Base-by-base conservation (phyloP, 1,140 invertebrate species). In the Laupala kohalensis region DNA sequence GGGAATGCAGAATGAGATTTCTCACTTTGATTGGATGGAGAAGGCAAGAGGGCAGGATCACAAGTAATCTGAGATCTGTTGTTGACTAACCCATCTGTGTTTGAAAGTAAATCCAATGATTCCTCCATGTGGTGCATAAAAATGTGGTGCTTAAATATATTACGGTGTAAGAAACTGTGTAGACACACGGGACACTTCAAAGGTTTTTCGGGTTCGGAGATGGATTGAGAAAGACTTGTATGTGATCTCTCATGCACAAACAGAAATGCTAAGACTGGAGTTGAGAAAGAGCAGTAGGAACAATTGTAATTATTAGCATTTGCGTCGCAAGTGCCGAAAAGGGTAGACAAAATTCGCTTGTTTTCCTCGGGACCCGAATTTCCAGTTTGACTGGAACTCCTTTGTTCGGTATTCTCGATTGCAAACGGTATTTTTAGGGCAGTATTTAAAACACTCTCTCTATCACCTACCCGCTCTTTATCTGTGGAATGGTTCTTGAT, bases 241-340 rank as follows among this genome's bases (percentile, higher is more conserved):
- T 95, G 92, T 19, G 91, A 90, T 75, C 92, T 87, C 78, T 97
- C 94, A 83, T 97, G 94, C 26, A 94, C 89, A 79, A 94, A 94
- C 71, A 96, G 84, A 77, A 95, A 93, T 26, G 93, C 92, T 71
- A 96, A 84, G 76, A 94, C 90, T 70, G 91, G 87, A 23, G 93
- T 95, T n/a, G 90, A 89, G 78, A 95, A 96, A 64, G 90, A 88
- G 77, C 95, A 97, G 76, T 92, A 89, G 0, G 91, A 90, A 81
- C 95, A 96, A 66, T 92, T 89, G 80, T 95, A 96, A 27, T 88
- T 88, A 79, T 94, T 92, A 65, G 79, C 69, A 69, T 71, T 23
- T 26, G 74, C 28, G 53, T 71, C 69, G 5, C 70, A 70, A 15
- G 72, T 27, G 29, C 70, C 70, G 23, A 72, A 73, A 23, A 88